These are phyloP conservation scores for Lepetodrilus schrolli DNA, from an alignment of 2,888 invertebrate species.

Conservation along the genomic window DNA sequence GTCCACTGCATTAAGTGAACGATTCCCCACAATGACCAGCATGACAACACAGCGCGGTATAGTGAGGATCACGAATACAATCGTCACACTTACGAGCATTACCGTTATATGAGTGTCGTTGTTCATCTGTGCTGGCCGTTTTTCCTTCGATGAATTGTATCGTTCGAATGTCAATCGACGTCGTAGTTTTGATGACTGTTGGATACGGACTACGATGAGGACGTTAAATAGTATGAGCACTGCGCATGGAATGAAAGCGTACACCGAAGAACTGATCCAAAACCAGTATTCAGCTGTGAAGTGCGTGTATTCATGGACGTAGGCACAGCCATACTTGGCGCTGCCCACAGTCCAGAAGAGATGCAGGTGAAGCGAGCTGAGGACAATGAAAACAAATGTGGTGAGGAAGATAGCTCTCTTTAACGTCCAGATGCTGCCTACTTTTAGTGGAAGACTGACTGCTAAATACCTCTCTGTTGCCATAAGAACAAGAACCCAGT, in stretches of 20 bases:
- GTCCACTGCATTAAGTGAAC: not conserved
- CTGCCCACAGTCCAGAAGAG: constrained; percentile 22
- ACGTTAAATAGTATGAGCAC: constrained; percentile 42
- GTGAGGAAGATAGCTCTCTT: constrained; percentile 3
- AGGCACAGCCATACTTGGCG: not conserved
- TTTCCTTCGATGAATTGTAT: not conserved
- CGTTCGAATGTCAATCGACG: not conserved
- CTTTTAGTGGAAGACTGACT: constrained; percentile 20
- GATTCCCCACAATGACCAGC: not conserved
- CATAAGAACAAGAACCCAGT: constrained; percentile 29
- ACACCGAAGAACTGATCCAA: constrained; percentile 37
- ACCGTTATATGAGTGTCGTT: not conserved
- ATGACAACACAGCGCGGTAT: constrained; percentile 10
- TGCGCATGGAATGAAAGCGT: constrained; percentile 42
- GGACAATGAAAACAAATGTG: not conserved
- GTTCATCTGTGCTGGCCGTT: not conserved
- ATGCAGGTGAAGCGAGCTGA: not conserved
- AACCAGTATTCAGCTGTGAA: constrained; percentile 34
- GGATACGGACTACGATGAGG: constrained; percentile 39
- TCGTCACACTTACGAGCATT: not conserved
- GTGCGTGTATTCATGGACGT: not conserved
- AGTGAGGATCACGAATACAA: not conserved
- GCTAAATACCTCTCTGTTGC: constrained; percentile 28
- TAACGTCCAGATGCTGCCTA: not conserved
- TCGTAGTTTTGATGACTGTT: constrained; percentile 30